Base-by-base conservation (phyloP, 2,888 invertebrate genomes). In the Ectobius pallidus region DNA sequence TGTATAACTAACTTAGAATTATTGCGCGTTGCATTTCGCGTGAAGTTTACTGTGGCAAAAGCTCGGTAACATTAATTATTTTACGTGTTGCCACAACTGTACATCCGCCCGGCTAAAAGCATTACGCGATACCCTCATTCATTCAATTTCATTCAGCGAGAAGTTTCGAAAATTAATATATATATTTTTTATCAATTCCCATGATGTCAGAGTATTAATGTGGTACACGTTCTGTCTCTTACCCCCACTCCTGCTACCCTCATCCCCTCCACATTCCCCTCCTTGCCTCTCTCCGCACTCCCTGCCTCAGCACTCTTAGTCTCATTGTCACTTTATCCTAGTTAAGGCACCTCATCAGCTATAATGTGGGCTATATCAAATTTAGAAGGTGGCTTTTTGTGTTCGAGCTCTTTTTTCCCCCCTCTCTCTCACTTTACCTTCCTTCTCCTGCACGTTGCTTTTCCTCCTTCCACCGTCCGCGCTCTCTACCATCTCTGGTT, bases 401-500 rank as follows among this genome's bases (percentile, higher is more conserved):
- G 74, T 73, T 73, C 70, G 34, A 67, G 18, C 34, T 65, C 63
- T 71, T 20, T 44, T 63, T 65, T 61, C 30, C 42, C 58, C 55
- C 55, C 30, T 46, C 58, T 63, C 55, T 34, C 70, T 65, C 27
- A 44, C 46, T 27, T 69, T 39, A 58, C 30, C 44, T 61, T 30
- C 42, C 55, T 55, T 42, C 46, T 34, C 46, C 69, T 34, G 22
- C 32, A 69, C 18, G 22, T 52, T 27, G 34, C 67, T 67, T 68
- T 78, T 79, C 79, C 79, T 18, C 44, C n/a, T 14, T 20, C 27
- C 25, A 9, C 32, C 70, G 25, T n/a, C n/a, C n/a, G 27, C 25
- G 27, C 55, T 32, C 58, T 58, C 65, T 78, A 79, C 79, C 79
- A 78, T 78, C 79, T 80, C 80, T 80, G 81, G 80, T 81, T 81